Percentiles rank a stretch among this genome's conserved stretches.
Conservation (phyloP, 2,113 vertebrate species). For the Dipodomys spectabilis region DNA sequence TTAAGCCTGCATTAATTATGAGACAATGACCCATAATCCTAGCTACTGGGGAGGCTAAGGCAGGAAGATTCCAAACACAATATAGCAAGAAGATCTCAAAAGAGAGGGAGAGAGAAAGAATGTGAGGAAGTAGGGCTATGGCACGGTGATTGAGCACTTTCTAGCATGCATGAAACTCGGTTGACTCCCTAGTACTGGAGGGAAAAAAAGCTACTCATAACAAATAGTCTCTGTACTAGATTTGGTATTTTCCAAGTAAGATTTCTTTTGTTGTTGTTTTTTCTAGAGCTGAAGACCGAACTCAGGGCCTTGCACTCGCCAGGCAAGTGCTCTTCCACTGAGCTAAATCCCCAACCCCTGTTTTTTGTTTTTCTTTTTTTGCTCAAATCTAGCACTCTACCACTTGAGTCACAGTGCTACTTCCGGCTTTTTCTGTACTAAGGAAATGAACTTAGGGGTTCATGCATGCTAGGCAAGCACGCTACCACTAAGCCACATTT, state of each 20-base stretch:
- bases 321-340: no score
- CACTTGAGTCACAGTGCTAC: no score
- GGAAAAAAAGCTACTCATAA: not conserved
- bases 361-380: no score
- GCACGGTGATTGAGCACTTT: not conserved
- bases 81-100: not conserved
- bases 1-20: conserved; percentile 42
- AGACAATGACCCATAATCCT: not conserved
- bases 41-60: not conserved
- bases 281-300: no score
- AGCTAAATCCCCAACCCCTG: no score
- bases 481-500: no score
- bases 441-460: no score
- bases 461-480: no score
- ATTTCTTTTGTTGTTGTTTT: not conserved
- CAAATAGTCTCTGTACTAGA: not conserved
- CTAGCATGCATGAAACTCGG: not conserved
- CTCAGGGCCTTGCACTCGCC: no score
- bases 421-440: no score
- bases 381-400: no score
- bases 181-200: not conserved
- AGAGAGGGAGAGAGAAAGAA: not conserved
- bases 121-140: not conserved
- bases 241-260: not conserved
- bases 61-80: not conserved